Conservation (phyloP, 2,797 vertebrate genomes). For the Crypturellus tataupa region DNA sequence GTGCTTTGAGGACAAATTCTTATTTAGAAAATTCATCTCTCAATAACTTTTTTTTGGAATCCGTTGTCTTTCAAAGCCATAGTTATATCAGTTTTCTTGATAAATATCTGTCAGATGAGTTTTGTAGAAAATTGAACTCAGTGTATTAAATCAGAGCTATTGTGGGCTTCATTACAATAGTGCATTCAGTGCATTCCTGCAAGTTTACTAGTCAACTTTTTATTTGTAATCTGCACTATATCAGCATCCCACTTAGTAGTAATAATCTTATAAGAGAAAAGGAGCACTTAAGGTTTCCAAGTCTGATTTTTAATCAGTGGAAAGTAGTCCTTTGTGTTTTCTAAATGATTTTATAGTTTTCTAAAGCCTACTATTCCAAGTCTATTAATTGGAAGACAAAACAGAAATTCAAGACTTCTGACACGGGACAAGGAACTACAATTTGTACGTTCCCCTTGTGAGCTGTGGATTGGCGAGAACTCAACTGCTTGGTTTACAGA, state of each 20-base stretch:
- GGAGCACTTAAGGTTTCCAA: background rate
- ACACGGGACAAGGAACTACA: background rate
- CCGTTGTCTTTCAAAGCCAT: conserved; percentile 16
- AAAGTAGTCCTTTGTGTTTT: background rate
- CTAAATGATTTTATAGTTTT: background rate
- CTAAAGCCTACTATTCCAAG: background rate
- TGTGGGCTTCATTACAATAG: background rate
- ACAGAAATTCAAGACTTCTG: background rate
- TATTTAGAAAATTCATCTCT: conserved; percentile 46
- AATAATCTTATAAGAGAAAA: background rate
- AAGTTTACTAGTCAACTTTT: background rate
- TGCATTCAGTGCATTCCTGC: background rate
- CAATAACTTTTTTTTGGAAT: conserved; percentile 14
- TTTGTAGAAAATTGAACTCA: conserved; percentile 30
- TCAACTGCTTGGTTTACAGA: background rate
- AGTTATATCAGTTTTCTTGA: conserved; percentile 16
- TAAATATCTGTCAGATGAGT: conserved; percentile 10
- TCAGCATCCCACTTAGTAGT: background rate
- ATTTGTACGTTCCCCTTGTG: background rate
- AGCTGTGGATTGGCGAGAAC: background rate
- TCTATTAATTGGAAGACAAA: background rate
- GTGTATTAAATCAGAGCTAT: background rate
- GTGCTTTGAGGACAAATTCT: conserved; percentile 25
- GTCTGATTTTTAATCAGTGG: conserved; percentile 16
- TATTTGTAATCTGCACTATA: background rate